A percentile compares a stretch with the other conserved stretches of the same genome.
phyloP scores from a whole-genome alignment of 2,888 invertebrate genomes.

The Flabesymbios commensalis region DNA sequence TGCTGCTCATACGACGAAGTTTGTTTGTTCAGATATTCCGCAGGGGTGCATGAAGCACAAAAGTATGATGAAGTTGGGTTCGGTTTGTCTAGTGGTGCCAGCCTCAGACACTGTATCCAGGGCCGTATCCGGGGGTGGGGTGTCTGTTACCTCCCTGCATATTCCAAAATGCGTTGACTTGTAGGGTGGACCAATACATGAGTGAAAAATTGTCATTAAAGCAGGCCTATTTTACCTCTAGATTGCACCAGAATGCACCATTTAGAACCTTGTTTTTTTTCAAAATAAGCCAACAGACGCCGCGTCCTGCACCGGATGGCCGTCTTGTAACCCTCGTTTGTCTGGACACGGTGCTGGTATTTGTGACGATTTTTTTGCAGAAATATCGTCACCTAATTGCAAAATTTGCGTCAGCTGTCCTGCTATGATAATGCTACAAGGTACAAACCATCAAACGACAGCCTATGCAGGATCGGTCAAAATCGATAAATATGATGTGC shows the following conservation, averaged over 20 bases:
- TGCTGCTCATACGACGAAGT: slow-evolving; percentile 2
- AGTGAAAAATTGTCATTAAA: no score
- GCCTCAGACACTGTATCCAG: not conserved
- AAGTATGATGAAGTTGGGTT: slow-evolving; percentile 5
- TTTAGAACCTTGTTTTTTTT: no score
- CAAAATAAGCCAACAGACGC: no score
- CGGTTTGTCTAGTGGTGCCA: not conserved
- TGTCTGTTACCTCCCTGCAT: no score
- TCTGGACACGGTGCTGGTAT: no score
- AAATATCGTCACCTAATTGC: slow-evolving; percentile 1
- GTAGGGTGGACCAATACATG: no score
- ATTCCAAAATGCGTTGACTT: no score
- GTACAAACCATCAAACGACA: slow-evolving; percentile 10
- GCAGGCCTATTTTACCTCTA: no score
- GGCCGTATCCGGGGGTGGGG: no score
- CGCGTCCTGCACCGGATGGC: no score
- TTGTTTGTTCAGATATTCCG: not conserved
- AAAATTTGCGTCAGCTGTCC: not conserved
- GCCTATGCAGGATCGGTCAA: not conserved
- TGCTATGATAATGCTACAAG: slow-evolving; percentile 8
- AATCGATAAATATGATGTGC: not conserved
- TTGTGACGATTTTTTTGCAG: slow-evolving; percentile 6
- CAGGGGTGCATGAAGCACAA: not conserved
- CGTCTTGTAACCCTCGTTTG: no score
- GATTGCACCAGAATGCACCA: no score